Evolutionary conservation across 2,113 vertebrate genomes (phyloP), one percentile per base, ranked within the genome.

Genomic region (Caranx ignobilis): DNA sequence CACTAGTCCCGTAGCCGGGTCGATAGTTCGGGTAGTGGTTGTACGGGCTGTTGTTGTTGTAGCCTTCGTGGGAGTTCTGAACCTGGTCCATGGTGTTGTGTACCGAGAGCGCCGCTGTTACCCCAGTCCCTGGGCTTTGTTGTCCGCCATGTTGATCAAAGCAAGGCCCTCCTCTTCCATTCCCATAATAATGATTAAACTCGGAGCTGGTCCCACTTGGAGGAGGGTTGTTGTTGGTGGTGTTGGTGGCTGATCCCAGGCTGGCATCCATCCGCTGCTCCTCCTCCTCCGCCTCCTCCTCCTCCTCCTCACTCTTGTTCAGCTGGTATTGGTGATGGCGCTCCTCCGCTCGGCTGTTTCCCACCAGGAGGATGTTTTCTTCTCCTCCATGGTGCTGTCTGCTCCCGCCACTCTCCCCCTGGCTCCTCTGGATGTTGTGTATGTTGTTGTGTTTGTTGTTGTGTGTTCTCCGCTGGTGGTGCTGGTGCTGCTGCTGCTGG

Each of bases 81-180:
- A 96, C 93, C 94, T 96, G 96, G 92, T 97, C 96, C 95, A 96
- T 95, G 81, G 91, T 95, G 93, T 88, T 82, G 90, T 92, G 95
- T 93, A 87, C 95, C 91, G 96, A 95, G 92, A 93, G 96, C 96
- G 96, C 82, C 57, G 81, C 75, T 26, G 66, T 96, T 94, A 97
- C 91, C 95, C 96, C 95, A 91, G 96, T 94, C 95, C 95, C 96
- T 92, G 95, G 90, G 97, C 96, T 98, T 97, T 98, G 97, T 98
- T 98, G 97, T 97, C 97, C 96, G 97, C 97, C 97, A 98, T 98
- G 96, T 98, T 98, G 97, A 96, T 97, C 96, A 94, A 96, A 97
- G 96, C 95, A 94, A 94, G 96, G 96, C 95, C 96, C 96, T 90
- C 95, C 95, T 96, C 96, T 94, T 95, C 94, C 95, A 95, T 92